phyloP scores from a whole-genome alignment of 2,797 vertebrate genomes.

The Aratinga solstitialis region DNA sequence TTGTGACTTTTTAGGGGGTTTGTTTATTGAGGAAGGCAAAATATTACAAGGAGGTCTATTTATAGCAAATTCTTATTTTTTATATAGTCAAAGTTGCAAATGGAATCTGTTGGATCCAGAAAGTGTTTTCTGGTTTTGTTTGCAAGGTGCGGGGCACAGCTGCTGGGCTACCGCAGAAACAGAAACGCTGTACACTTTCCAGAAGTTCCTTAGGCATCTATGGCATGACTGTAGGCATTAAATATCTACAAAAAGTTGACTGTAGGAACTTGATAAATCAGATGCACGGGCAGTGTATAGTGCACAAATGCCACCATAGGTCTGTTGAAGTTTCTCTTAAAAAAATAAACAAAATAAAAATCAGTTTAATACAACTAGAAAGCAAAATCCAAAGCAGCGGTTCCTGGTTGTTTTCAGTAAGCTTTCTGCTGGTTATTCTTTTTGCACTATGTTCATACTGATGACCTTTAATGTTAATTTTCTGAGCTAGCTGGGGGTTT shows the following conservation, averaged over 20 bases:
- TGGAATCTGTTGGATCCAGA: not conserved
- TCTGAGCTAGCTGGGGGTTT: not conserved
- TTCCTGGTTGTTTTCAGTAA: not conserved
- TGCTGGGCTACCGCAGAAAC: not conserved
- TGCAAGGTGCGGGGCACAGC: not conserved
- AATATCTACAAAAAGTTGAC: not conserved
- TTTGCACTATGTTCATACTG: not conserved
- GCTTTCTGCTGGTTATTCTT: not conserved
- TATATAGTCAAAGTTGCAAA: not conserved
- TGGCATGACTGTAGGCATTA: not conserved
- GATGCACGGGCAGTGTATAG: not conserved
- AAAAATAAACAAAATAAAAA: not conserved
- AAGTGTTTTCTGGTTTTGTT: not conserved
- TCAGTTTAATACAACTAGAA: not conserved
- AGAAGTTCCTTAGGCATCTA: not conserved
- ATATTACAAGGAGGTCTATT: not conserved
- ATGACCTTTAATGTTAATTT: not conserved
- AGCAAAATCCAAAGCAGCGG: not conserved
- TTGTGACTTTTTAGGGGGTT: not conserved
- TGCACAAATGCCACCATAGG: conserved; percentile 63
- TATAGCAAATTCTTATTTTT: not conserved
- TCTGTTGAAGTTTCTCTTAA: not conserved
- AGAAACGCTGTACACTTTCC: not conserved
- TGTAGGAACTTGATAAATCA: not conserved
- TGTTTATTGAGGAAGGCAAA: not conserved